Evolutionary conservation across 2,113 vertebrate species (phyloP).

Genomic region (Mirza zaza): DNA sequence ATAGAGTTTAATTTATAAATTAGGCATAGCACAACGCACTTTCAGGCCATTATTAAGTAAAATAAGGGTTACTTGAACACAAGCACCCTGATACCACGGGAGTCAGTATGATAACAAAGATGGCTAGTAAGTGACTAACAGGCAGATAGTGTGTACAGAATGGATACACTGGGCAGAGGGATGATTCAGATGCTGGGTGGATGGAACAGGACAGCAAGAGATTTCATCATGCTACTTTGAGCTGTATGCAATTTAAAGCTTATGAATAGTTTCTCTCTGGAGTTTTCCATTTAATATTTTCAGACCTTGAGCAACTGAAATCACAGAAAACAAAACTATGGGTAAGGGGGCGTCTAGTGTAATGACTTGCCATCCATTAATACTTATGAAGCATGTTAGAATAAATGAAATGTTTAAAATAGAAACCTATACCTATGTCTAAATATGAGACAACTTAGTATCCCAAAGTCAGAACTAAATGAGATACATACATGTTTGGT

Average conservation of each 20-base stretch:
- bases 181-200: background rate
- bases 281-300: background rate
- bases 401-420: background rate
- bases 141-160: background rate
- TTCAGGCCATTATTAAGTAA: background rate
- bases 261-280: background rate
- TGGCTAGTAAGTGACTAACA: background rate
- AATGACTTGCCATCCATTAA: background rate
- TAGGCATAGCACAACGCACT: background rate
- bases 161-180: background rate
- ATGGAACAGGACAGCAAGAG: background rate
- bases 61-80: no score
- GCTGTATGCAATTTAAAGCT: background rate
- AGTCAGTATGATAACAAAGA: background rate
- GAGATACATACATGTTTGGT: background rate
- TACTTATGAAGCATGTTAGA: background rate
- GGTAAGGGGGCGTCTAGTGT: background rate
- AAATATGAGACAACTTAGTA: background rate
- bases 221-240: background rate
- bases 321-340: background rate
- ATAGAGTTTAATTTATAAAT: background rate
- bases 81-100: background rate
- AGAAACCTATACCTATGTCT: constrained; percentile 35
- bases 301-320: background rate
- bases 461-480: background rate